phyloP scores from a whole-genome alignment of 2,888 invertebrate genomes.

The Leptogaster cylindrica region DNA sequence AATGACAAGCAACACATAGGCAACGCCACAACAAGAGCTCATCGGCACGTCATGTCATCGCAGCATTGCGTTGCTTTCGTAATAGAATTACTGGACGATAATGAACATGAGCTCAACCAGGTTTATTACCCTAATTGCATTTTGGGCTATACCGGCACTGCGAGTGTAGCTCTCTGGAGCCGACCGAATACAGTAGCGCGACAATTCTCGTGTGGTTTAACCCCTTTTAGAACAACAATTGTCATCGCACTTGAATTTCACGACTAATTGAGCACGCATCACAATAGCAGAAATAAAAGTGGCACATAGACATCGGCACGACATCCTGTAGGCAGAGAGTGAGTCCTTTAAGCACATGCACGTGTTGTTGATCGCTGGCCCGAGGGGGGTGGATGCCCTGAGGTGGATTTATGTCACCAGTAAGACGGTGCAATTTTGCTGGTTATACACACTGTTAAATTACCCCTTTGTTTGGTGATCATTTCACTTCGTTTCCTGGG shows the following conservation, averaged over 20 bases:
- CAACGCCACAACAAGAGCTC: conserved; percentile 29
- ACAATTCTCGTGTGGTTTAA: conserved; percentile 38
- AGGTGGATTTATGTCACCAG: not conserved
- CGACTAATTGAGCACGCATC: conserved; percentile 47
- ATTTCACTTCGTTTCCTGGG: conserved; percentile 47
- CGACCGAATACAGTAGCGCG: conserved; percentile 10
- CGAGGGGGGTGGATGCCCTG: not conserved
- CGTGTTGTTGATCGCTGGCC: conserved; percentile 22
- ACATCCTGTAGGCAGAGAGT: not conserved
- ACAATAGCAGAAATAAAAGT: conserved; percentile 35
- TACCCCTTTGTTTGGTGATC: conserved; percentile 44
- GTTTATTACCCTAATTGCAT: conserved; percentile 47
- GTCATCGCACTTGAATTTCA: conserved; percentile 42
- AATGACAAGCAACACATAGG: conserved; percentile 4
- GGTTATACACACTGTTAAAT: conserved; percentile 27
- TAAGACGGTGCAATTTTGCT: conserved; percentile 30
- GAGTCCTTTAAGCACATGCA: conserved; percentile 17
- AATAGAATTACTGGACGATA: conserved; percentile 45
- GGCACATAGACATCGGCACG: conserved; percentile 34
- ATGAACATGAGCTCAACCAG: conserved; percentile 44
- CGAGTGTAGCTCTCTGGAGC: conserved; percentile 27
- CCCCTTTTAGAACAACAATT: conserved; percentile 36
- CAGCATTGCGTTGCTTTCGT: conserved; percentile 39
- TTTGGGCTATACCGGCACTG: conserved; percentile 45
- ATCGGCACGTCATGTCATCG: conserved; percentile 32